Base-by-base conservation (phyloP, 2,888 invertebrate species). In the Mythimna lalbum region DNA sequence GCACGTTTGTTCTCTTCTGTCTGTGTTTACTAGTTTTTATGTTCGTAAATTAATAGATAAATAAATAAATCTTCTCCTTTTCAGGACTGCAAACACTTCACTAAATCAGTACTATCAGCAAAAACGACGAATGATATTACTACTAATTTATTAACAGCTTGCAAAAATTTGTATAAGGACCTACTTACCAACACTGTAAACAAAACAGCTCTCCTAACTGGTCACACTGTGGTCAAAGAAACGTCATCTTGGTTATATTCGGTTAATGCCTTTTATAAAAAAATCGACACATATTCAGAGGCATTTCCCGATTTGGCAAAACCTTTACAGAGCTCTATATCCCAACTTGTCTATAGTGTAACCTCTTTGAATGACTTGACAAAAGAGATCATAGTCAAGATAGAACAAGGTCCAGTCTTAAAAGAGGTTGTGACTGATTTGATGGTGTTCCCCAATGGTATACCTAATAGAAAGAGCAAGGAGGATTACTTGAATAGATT, bases 261-360 rank as follows among this genome's bases (percentile, higher is more conserved):
- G 0, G 90, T 96, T 10, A 93, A 96, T 67, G 95, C 94, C 49
- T 97, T 97, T 87, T 94, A 96, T 55, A 95, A 94, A 62, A 96
- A 96, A 86, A 88, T 97, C 36, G 95, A 97, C 33, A 91, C 91
- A 0, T 98, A 97, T 88, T 93, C 96, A 0, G 94, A 96, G 4
- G 97, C 97, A n/a, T 98, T 98, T 88, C 97, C 98, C 0, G 99
- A 99, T 90, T 94, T 99, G 64, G 96, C 97, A 0, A 96, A 97
- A 73, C 98, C 98, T 0, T 92, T 98, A 23, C 94, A 97, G 62
- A 95, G 96, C 68, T 97, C 97, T 0, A 89, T 98, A 10, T 96
- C 97, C 0, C 97, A 98, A 93, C 96, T 98, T 73, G 93, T 96
- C 2, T 97, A 97, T 79, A 97, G 98, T 3, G 92, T 97, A 31